Evolutionary conservation across 2,888 invertebrate genomes (phyloP), one percentile per base, ranked within the genome.

Genomic region (Pemphredon lugubris): DNA sequence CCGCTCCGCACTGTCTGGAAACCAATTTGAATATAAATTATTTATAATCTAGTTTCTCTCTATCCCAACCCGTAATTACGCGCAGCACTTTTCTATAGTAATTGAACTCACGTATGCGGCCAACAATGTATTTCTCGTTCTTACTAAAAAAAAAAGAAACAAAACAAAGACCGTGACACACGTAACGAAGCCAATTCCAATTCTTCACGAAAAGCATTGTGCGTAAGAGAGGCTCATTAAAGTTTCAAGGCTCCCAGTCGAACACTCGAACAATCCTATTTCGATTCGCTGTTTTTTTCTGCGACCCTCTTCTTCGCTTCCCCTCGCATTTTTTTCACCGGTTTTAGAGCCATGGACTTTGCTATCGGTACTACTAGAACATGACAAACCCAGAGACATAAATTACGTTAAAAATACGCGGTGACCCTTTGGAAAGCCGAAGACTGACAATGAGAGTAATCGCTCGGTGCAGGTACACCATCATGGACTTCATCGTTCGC

Each of bases 291-390:
- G n/a, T 51, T 70, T 72, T 71, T 64, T 65, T 30, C 44, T 2
- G 13, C 7, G 9, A 18, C 20, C 65, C 48, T 64, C 65, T 66
- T 58, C 44, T 55, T 48, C 21, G 18, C 55, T 63, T 57, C 47
- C 32, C 37, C 26, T n/a, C 37, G 23, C 14, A 42, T 5, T 39
- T 45, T 64, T 64, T 16, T 63, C 57, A 6, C 45, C 54, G 11
- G 14, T 40, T 18, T 54, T 13, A 13, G 26, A 9, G n/a, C 18
- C 14, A 23, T 13, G 16, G 11, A 13, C 26, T 60, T 53, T 67
- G 55, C 32, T 13, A 51, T 69, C 42, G 16, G n/a, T 34, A 63
- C 65, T 69, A 77, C 23, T 66, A 51, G 75, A 71, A 68, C 68
- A 21, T 68, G 44, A 71, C 65, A 30, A 76, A 55, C 14, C 39